Conservation (phyloP, 2,797 vertebrate genomes). For the Falco peregrinus region DNA sequence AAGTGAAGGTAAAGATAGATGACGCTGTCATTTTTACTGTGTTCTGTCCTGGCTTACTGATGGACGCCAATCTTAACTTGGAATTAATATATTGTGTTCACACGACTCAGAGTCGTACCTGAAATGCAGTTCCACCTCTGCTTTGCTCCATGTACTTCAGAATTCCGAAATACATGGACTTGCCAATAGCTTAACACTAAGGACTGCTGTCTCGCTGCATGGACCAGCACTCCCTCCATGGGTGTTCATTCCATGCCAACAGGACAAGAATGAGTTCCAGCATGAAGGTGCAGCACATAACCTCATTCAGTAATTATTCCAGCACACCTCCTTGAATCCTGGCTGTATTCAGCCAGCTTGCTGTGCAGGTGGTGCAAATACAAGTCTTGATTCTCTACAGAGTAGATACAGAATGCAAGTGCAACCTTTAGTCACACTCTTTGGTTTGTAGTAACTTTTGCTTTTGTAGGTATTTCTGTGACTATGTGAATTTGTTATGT, state of each 20-base stretch:
- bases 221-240: not conserved
- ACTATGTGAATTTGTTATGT: rapidly evolving
- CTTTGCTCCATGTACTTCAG: not conserved
- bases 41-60: not conserved
- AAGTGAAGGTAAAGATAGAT: not conserved
- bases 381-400: not conserved
- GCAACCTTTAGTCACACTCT: not conserved
- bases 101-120: not conserved
- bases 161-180: not conserved
- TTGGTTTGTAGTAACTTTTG: not conserved
- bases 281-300: not conserved
- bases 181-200: not conserved
- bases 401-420: rapidly evolving
- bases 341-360: not conserved
- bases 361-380: not conserved
- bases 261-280: not conserved
- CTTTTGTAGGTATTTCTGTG: not conserved
- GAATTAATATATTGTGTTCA: not conserved
- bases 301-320: not conserved
- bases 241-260: rapidly evolving
- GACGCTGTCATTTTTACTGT: not conserved
- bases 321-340: not conserved
- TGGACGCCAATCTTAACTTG: not conserved
- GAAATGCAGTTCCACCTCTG: not conserved
- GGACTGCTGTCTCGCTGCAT: not conserved